Percentiles rank a stretch among this genome's conserved stretches.
Conservation (phyloP, 2,888 invertebrate genomes). For the Hirtodrosophila cameraria region DNA sequence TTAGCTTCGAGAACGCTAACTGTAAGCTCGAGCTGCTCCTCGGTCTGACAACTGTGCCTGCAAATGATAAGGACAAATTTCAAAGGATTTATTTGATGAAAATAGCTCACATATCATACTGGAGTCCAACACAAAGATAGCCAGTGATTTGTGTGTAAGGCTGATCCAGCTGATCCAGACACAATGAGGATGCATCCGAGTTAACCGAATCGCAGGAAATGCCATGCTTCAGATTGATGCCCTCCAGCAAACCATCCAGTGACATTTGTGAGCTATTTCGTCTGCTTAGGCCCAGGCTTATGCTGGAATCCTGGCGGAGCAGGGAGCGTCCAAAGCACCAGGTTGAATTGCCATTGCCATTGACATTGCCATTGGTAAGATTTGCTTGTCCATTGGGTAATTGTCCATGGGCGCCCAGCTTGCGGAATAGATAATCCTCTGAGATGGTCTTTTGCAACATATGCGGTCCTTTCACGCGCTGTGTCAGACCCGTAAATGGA, state of each 20-base stretch:
- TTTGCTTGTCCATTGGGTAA: conserved; percentile 29
- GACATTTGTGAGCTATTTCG: conserved; percentile 83
- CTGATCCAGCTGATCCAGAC: conserved; percentile 88
- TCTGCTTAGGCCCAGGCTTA: conserved; percentile 76
- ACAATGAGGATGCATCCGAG: conserved; percentile 89
- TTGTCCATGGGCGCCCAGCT: conserved; percentile 61
- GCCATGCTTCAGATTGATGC: conserved; percentile 85
- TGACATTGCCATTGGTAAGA: conserved; percentile 22
- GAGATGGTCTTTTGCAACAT: conserved; percentile 84
- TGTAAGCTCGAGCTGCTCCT: conserved; percentile 80
- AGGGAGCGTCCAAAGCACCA: conserved; percentile 82
- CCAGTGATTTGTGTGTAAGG: conserved; percentile 89
- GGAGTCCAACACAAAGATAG: conserved; percentile 90
- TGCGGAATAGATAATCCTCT: conserved; percentile 83
- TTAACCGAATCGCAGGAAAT: conserved; percentile 92
- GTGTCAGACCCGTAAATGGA: conserved; percentile 78
- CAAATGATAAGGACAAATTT: not conserved
- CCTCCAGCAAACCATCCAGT: conserved; percentile 80
- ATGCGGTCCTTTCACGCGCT: conserved; percentile 81
- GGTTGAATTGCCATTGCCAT: conserved; percentile 63
- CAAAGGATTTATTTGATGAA: not conserved
- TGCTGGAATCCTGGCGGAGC: conserved; percentile 80
- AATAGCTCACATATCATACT: conserved; percentile 91
- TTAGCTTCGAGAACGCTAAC: conserved; percentile 91
- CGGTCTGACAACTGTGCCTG: conserved; percentile 79